These are phyloP conservation scores for Brachionus koreanus DNA, from an alignment of 1,140 invertebrate species.

Conservation along the genomic window DNA sequence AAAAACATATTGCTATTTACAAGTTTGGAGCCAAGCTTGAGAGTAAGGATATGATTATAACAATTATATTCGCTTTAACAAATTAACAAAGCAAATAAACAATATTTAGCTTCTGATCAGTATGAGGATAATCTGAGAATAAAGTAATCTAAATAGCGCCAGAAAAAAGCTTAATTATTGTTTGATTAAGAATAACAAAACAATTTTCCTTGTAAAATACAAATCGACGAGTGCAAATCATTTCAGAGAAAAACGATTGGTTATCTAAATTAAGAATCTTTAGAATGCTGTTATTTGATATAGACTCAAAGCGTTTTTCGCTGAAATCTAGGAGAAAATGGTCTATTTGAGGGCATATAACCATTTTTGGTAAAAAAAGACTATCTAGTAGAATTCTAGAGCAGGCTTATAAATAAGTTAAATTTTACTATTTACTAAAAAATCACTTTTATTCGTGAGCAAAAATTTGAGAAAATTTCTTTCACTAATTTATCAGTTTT, in stretches of 20 bases:
- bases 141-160: neutral
- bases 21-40: neutral
- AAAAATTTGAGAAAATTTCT: neutral
- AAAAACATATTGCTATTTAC: neutral
- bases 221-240: neutral
- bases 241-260: neutral
- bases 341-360: neutral
- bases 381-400: neutral
- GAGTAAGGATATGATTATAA: neutral
- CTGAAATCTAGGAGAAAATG: neutral
- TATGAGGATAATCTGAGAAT: neutral
- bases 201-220: neutral
- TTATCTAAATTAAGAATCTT: neutral
- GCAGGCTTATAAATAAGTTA: neutral
- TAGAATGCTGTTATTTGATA: neutral
- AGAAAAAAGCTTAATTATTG: neutral
- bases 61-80: conserved; percentile 2
- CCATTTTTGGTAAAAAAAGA: conserved; percentile 2
- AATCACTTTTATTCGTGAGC: neutral
- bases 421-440: neutral
- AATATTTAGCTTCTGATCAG: neutral
- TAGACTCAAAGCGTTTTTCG: neutral
- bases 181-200: conserved; percentile 4
- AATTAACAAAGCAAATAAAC: neutral
- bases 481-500: too few relatives aligned